Percentiles rank a stretch among this genome's conserved stretches.
These are phyloP conservation scores for Onychomys leucogaster DNA, from an alignment of 2,797 vertebrate species.

Conservation along the genomic window DNA sequence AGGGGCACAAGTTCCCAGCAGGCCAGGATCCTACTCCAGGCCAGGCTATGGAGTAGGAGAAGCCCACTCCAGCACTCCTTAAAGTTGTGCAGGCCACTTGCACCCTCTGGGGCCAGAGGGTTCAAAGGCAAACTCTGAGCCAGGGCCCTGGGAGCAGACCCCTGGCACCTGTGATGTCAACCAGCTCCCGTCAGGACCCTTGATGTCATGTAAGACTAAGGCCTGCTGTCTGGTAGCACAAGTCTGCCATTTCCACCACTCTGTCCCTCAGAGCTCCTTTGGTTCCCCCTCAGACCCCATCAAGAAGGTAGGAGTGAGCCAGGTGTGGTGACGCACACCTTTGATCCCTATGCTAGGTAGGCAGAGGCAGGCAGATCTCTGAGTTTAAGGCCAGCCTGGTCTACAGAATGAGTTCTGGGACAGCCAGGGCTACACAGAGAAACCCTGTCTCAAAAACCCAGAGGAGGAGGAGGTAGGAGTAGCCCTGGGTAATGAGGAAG, in stretches of 20 bases:
- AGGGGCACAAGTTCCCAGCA: rapidly evolving
- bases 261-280: not conserved
- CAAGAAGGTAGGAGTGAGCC: not conserved
- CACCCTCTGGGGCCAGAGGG: not conserved
- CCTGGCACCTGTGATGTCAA: not conserved
- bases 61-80: too few species aligned
- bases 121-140: not conserved
- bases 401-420: not conserved
- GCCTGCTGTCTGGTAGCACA: not conserved
- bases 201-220: not conserved
- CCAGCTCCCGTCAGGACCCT: not conserved
- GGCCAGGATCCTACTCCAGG: not conserved
- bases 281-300: not conserved
- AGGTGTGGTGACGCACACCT: not conserved
- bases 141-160: not conserved
- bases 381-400: not conserved
- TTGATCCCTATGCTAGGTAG: not conserved
- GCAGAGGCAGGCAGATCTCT: not conserved
- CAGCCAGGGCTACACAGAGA: not conserved
- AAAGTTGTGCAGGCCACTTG: not conserved
- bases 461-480: not conserved
- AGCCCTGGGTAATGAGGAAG: not conserved
- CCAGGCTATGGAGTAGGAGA: not conserved
- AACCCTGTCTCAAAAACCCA: not conserved
- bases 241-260: not conserved